Evolutionary conservation across 2,797 vertebrate species (phyloP), one percentile per base, ranked within the genome.

Genomic region (Merluccius polli): DNA sequence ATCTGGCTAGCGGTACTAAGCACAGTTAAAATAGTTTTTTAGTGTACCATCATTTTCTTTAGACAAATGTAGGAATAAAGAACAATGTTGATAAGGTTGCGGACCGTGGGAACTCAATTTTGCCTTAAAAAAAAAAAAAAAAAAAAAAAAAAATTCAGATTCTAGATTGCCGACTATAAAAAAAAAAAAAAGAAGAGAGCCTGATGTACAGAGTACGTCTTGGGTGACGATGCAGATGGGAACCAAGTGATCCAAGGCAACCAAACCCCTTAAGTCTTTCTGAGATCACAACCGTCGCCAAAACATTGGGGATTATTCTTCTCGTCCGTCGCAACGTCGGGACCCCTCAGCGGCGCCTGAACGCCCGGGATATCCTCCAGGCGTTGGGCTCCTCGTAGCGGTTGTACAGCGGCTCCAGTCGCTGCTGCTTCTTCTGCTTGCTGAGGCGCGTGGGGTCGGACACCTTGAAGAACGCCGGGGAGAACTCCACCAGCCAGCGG

Each of bases 361-460:
- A 99, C 0, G 98, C 98, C 0, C 98, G 93, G 0, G 98, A 99
- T 82, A 99, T 99, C 77, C 98, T 94, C 98, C 98, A 99, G 0
- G 98, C 98, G 0, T 99, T 99, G 81, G 98, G 98, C 75, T 99
- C 98, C 81, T 99, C 98, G 0, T 99, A 99, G 59, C 97, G 96
- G 80, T 99, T 99, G 92, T 99, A 99, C 1, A 99, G 90, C 0
- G 98, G 98, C 73, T 99, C 98, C 10, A 99, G 93, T 0, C 98
- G 90, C 85, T 99, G 98, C 88, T 98, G 97, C 82, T 99, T 98
- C 90, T 99, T 99, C 94, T 98, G 98, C 85, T 99, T 99, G 96
- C 98, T 99, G 87, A 99, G 95, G 74, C 98, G 97, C 1, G 98
- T 99, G 0, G 98, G 98, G 78, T 99, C 98, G 0, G 98, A 99